Conservation (phyloP, 92 coral and sea anemone species). For the Epizoanthus rinbou region DNA sequence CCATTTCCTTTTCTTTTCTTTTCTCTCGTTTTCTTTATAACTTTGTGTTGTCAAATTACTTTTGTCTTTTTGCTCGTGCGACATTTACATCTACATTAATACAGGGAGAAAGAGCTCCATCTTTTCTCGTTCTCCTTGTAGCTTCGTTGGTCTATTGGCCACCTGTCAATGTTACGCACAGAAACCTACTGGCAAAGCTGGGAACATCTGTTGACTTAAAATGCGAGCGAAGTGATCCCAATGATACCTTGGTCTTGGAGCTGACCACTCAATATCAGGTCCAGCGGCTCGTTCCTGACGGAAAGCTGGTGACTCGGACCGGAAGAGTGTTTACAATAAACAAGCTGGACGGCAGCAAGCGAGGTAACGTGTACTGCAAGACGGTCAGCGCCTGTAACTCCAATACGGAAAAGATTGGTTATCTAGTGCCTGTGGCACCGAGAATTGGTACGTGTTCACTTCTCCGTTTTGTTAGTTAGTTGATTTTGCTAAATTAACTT, state of each 20-base stretch:
- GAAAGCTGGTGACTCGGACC: slow-evolving; percentile 20
- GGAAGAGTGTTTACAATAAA: slow-evolving; percentile 30
- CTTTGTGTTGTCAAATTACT: too few species aligned
- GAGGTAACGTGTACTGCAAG: slow-evolving; percentile 40
- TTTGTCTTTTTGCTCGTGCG: too few species aligned
- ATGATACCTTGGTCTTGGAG: slow-evolving; percentile 20
- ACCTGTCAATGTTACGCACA: slow-evolving; percentile 25
- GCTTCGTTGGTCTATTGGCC: background rate
- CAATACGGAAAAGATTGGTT: slow-evolving; percentile 35
- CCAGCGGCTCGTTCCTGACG: slow-evolving; percentile 30
- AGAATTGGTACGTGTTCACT: slow-evolving; percentile 13
- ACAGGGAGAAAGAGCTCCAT: background rate
- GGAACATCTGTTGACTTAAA: slow-evolving; percentile 36
- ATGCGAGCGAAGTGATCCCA: slow-evolving; percentile 29
- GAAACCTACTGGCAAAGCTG: slow-evolving; percentile 31
- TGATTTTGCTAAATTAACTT: too few species aligned
- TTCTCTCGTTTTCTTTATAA: too few species aligned
- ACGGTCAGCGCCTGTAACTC: slow-evolving; percentile 17
- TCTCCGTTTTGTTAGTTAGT: background rate
- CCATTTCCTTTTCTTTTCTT: too few species aligned
- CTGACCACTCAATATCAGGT: slow-evolving; percentile 12
- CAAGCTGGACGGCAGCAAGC: slow-evolving; percentile 25
- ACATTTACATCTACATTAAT: background rate
- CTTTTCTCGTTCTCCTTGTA: background rate
- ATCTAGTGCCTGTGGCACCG: slow-evolving; percentile 26